These are phyloP conservation scores for Epinephelus cyanopodus DNA, from an alignment of 2,113 vertebrate genomes.

Conservation along the genomic window DNA sequence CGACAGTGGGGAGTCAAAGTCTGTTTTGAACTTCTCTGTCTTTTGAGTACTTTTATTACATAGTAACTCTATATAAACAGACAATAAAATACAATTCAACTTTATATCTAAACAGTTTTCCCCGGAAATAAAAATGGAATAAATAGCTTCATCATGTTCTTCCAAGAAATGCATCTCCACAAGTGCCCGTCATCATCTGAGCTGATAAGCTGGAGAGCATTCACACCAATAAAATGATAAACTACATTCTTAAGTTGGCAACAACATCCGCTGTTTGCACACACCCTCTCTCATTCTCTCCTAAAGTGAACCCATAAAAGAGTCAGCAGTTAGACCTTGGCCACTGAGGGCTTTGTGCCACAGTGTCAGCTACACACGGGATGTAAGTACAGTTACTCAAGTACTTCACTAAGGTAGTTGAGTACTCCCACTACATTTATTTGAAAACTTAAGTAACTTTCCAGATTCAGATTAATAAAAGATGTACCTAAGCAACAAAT, in stretches of 20 bases:
- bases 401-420: not conserved
- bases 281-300: not conserved
- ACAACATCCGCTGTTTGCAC: not conserved
- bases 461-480: not conserved
- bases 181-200: not conserved
- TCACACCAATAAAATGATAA: constrained; percentile 13
- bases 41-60: too few relatives aligned
- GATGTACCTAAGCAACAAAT: too few relatives aligned
- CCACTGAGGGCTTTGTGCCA: not conserved
- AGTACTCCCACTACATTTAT: not conserved
- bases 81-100: not conserved
- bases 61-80: too few relatives aligned
- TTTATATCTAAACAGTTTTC: not conserved
- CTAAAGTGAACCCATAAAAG: not conserved
- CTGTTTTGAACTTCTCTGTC: not conserved
- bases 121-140: not conserved
- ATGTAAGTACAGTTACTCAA: not conserved
- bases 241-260: not conserved
- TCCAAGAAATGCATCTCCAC: constrained; percentile 5
- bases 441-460: not conserved
- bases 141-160: not conserved
- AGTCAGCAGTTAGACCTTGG: not conserved
- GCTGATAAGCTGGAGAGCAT: constrained; percentile 41
- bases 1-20: not conserved
- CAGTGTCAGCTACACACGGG: not conserved